Base-by-base conservation (phyloP, 1,140 invertebrate species). In the Tyrophagus putrescentiae region DNA sequence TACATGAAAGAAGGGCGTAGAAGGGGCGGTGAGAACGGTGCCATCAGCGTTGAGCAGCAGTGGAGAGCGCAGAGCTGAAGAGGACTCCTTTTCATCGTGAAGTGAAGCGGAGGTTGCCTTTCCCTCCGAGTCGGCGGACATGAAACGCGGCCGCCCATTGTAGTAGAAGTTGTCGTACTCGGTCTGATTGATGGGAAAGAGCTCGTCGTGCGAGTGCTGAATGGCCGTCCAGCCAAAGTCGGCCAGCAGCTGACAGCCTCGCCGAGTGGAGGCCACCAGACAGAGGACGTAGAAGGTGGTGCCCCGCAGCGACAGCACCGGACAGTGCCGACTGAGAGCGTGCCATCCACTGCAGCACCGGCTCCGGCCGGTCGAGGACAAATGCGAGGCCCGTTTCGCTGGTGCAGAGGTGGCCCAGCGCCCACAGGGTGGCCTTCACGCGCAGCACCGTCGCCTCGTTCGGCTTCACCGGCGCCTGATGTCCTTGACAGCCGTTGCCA, bases 401-500 rank as follows among this genome's bases (percentile, higher is more conserved):
- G 0, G 82, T 82, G 2, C 84, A 85, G 21, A 85, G 76, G 69
- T 92, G 87, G 13, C 86, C 86, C 28, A 91, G 71, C 7, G 84
- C 83, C 91, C 92, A 97, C 0, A 97, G 70, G 0, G 89, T 84
- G 23, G 87, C 79, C 70, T 97, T 97, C 16, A 93, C 70, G 57
- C 70, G 67, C 29, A 70, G 63, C n/a, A 74, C 68, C 56, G 70
- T 66, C 9, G 67, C 52, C 45, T 72, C 71, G 31, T 67, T 68
- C 27, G 68, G 45, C 13, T 71, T 52, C 25, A 67, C 65, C 33
- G 69, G 67, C 57, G 65, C 65, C 18, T 66, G 63, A 25, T 74
- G 13, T 11, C 21, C 28, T 16, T 56, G 31, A 56, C 39, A 25
- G 27, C 67, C 50, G 63, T 67, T 32, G 69, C n/a, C 36, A n/a